Percentiles rank a stretch among this genome's conserved stretches.
Conservation (phyloP, 1,140 invertebrate species). For the Hypothenemus hampei region DNA sequence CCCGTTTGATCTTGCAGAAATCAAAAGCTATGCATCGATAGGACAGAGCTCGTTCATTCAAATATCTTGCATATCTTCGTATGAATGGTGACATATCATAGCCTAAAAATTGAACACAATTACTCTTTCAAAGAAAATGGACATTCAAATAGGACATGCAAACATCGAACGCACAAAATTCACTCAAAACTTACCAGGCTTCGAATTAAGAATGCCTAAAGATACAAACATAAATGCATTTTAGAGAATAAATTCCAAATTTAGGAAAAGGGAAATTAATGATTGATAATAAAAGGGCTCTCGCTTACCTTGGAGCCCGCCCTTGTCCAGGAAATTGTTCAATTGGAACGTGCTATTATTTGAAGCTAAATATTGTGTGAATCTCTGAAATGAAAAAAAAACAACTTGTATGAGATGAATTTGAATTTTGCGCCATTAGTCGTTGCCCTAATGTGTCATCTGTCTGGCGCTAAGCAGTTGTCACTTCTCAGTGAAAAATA, state of each 20-base stretch:
- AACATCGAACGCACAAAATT: neutral
- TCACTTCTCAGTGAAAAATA: too few relatives aligned
- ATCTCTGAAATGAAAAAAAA: constrained; percentile 75
- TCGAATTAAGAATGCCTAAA: constrained; percentile 24
- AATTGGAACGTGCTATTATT: constrained; percentile 99
- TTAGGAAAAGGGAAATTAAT: neutral
- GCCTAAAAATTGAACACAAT: constrained; percentile 55
- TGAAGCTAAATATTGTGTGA: constrained; percentile 98
- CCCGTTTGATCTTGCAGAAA: constrained; percentile 99
- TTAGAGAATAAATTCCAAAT: constrained; percentile 5
- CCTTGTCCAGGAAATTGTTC: constrained; percentile 95
- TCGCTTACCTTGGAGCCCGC: constrained; percentile 82
- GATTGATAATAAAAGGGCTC: constrained; percentile 19
- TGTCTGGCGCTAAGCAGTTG: too few relatives aligned
- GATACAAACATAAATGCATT: constrained; percentile 16
- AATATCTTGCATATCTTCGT: constrained; percentile 95
- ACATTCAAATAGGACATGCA: constrained; percentile 1
- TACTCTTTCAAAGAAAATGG: neutral
- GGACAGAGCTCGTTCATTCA: constrained; percentile 97
- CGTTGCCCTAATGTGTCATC: too few relatives aligned
- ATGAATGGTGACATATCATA: constrained; percentile 99
- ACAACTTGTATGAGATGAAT: too few relatives aligned
- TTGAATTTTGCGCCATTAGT: too few relatives aligned
- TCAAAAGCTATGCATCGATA: constrained; percentile 98
- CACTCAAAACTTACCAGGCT: constrained; percentile 27